Evolutionary conservation across 1,140 invertebrate genomes (phyloP), one percentile per base, ranked within the genome.

Genomic region (Papilio polytes): DNA sequence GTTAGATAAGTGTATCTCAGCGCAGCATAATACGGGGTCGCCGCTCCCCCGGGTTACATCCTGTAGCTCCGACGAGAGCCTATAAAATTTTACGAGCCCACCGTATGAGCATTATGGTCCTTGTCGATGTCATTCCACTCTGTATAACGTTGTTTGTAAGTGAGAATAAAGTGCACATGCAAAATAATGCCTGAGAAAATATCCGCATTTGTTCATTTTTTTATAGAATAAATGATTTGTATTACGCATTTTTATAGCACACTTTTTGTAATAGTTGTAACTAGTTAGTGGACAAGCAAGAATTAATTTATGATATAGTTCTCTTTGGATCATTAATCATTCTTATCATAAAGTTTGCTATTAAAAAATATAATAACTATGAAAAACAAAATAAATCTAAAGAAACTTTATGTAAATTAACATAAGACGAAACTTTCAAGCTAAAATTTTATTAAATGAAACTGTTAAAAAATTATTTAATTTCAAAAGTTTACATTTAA

Each of bases 1-100:
- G 87, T 88, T 90, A 90, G 89, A 89, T 90, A 92, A 92, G 87
- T 92, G 83, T 88, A 86, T 89, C 88, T 86, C 82, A 84, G 87
- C 86, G 85, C 90, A 86, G 85, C 86, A 87, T 91, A 88, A 90
- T 87, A 80, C 81, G 84, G 86, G 77, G 83, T 85, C 85, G 84
- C 81, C 85, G 80, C 78, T 87, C 88, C 86, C 85, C 87, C 84
- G 89, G 89, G 89, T 83, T 80, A 87, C 86, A 88, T 89, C 88
- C 87, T 88, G 88, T 85, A 85, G 83, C 83, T 88, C 83, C 79
- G 81, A 90, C 87, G 78, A 80, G 83, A 80, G 83, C 82, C 86
- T 88, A 92, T 94, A 94, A 93, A 90, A 91, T 92, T 94, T 94
- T 94, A 93, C 84, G 91, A 91, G 82, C 88, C 84, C 87, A 83